These are phyloP conservation scores for Brachyhypopomus gauderio DNA, from an alignment of 2,113 vertebrate genomes.

Conservation along the genomic window DNA sequence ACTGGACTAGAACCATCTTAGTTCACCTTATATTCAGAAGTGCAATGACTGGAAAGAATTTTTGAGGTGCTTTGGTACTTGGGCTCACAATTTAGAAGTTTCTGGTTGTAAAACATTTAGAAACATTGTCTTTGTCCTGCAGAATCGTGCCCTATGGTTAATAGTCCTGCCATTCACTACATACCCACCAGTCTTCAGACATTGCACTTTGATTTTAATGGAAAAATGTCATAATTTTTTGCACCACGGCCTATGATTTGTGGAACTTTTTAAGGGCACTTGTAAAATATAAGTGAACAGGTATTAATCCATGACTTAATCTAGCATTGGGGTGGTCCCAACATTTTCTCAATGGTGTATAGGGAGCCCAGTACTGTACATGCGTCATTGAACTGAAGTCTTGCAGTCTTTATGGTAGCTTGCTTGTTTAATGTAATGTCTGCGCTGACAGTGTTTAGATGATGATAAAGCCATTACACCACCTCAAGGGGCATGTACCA, in stretches of 20 bases:
- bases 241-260: neutral
- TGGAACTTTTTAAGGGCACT: neutral
- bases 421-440: neutral
- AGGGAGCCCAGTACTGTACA: too few species aligned
- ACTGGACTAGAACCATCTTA: neutral
- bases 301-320: slow-evolving; percentile 17
- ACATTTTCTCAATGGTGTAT: too few species aligned
- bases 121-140: neutral
- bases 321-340: neutral
- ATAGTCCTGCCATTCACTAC: neutral
- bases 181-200: too few species aligned
- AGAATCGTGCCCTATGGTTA: neutral
- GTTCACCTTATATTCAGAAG: slow-evolving; percentile 8
- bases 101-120: neutral
- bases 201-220: neutral
- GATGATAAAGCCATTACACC: neutral
- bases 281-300: slow-evolving; percentile 23
- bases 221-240: neutral
- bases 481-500: neutral
- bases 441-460: neutral
- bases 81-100: too few species aligned
- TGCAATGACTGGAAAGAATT: neutral
- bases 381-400: too few species aligned
- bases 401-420: neutral
- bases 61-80: too few species aligned